phyloP scores from a whole-genome alignment of 2,113 vertebrate species.

The Jacana jacana region DNA sequence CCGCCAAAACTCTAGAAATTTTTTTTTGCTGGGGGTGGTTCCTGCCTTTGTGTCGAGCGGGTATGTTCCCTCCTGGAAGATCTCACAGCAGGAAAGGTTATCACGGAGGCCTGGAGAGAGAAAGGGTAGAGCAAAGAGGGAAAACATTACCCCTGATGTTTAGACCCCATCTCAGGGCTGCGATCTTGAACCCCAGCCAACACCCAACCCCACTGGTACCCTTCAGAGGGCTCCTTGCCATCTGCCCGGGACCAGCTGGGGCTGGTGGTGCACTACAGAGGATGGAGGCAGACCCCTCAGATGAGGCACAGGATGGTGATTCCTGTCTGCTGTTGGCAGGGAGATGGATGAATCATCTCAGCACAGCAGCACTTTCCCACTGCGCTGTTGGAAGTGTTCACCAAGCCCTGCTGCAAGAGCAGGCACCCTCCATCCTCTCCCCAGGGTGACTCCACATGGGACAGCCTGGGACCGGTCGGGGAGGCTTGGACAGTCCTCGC shows the following conservation, averaged over 20 bases:
- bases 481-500: neutral
- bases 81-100: neutral
- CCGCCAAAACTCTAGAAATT: neutral
- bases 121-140: neutral
- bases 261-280: neutral
- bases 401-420: neutral
- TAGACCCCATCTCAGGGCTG: neutral
- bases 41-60: fast-evolving
- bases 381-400: fast-evolving
- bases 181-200: neutral
- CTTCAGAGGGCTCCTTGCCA: neutral
- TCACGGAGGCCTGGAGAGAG: neutral
- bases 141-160: neutral
- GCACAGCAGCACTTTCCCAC: neutral
- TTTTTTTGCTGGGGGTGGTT: neutral
- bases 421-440: neutral
- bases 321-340: neutral
- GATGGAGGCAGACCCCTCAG: neutral
- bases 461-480: neutral
- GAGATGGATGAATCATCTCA: neutral
- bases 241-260: neutral
- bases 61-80: neutral
- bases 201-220: neutral
- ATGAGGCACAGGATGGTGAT: too few species aligned
- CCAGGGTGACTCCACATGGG: neutral